A percentile compares a stretch with the other conserved stretches of the same genome.
These are phyloP conservation scores for Acrobasis suavella DNA, from an alignment of 2,888 invertebrate species.

Conservation along the genomic window DNA sequence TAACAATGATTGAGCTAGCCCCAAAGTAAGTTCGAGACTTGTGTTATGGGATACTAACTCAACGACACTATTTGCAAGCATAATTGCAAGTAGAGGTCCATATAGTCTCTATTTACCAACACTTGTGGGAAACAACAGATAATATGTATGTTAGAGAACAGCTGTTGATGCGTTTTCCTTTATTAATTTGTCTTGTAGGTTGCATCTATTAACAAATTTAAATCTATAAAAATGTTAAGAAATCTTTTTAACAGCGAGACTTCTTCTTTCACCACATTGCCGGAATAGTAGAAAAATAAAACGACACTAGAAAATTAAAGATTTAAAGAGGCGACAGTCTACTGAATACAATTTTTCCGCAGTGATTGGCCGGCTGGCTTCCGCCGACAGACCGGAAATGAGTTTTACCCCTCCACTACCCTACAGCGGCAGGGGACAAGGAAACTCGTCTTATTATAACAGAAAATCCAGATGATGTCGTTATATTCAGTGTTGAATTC, in stretches of 20 bases:
- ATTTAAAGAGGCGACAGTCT: conserved; percentile 57
- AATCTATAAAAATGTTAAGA: neutral
- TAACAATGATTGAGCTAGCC: no score
- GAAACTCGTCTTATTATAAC: conserved; percentile 67
- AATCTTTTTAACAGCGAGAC: neutral
- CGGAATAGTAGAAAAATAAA: conserved; percentile 20
- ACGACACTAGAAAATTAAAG: conserved; percentile 58
- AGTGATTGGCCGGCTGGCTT: conserved; percentile 70
- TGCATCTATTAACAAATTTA: no score
- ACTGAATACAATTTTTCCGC: conserved; percentile 67
- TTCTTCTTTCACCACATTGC: neutral
- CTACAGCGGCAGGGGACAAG: conserved; percentile 47
- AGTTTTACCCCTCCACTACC: conserved; percentile 55
- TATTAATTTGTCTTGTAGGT: no score
- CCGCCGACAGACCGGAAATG: conserved; percentile 75
- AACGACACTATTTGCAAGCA: no score
- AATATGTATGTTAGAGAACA: no score
- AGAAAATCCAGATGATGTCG: conserved; percentile 54
- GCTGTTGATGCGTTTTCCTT: no score
- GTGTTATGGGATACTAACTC: no score
- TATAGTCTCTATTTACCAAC: no score
- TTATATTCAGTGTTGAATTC: conserved; percentile 30
- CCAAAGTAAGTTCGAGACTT: no score
- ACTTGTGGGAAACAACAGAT: no score
- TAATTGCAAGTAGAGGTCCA: no score